Evolutionary conservation across 2,888 invertebrate species (phyloP), one percentile per base, ranked within the genome.

Genomic region (Sphinx pinastri): DNA sequence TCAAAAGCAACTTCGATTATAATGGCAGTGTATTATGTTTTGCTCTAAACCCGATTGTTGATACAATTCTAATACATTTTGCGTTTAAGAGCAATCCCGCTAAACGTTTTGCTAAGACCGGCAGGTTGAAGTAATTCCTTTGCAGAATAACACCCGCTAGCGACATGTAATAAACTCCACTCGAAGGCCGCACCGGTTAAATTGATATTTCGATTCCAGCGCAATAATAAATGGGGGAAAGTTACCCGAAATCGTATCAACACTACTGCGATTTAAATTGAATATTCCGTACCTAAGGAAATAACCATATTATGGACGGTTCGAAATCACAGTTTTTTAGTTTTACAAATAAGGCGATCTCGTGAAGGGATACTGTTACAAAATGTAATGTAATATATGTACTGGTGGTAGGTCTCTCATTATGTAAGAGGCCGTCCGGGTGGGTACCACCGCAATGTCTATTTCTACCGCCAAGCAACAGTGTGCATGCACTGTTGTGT

Each of bases 111-210:
- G 47, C 63, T 63, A 63, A 63, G 63, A 63, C 47, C 63, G 63
- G 63, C 63, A 63, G 63, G 63, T 63, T 63, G 63, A 13, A 63
- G 63, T 63, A 63, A 63, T 63, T 63, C 49, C 63, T 63, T 63
- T 47, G 49, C 19, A 19, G 63, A 63, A 49, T 63, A 63, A 63
- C 63, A 63, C 63, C 63, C 63, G 63, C 63, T 13, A 63, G 63
- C 63, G 63, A 63, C 63, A 47, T 63, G 63, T 47, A 63, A 63
- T 63, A 63, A 63, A 63, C 63, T 63, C 19, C 19, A 49, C 63
- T 63, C 38, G 25, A 14, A 16, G 63, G 63, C 13, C 16, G 63
- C 63, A 63, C 49, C 49, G 19, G 63, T 63, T 63, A 47, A 63
- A 63, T 63, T 63, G 63, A 63, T 63, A 63, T 63, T 63, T 63